A percentile compares a stretch with the other conserved stretches of the same genome.
Conservation (phyloP, 2,888 invertebrate species). For the Drosophila planitibia region DNA sequence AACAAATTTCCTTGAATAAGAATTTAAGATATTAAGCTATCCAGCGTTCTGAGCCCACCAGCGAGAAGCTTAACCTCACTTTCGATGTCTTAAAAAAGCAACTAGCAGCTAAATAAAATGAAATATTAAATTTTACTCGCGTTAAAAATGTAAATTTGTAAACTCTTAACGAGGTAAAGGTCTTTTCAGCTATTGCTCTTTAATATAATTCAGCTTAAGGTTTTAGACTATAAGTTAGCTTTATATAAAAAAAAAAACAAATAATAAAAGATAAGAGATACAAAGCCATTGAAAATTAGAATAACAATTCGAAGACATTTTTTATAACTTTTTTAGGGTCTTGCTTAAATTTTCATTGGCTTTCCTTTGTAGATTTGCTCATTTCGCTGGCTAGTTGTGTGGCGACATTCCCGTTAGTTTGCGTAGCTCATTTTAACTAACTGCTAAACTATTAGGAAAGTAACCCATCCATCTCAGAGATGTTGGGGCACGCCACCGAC, state of each 20-base stretch:
- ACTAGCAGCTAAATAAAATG: background rate
- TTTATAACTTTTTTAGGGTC: background rate
- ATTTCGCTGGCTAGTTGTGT: background rate
- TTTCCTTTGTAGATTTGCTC: background rate
- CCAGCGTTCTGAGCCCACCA: background rate
- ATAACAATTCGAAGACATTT: background rate
- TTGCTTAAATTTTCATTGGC: background rate
- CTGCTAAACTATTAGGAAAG: conserved; percentile 77
- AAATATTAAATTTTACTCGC: background rate
- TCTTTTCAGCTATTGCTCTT: background rate
- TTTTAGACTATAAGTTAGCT: background rate
- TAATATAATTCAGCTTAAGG: background rate
- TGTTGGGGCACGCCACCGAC: conserved; percentile 31
- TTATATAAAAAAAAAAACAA: background rate
- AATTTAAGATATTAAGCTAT: background rate
- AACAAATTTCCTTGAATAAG: background rate
- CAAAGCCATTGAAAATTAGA: background rate
- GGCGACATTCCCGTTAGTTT: conserved; percentile 17
- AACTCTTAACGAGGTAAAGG: background rate
- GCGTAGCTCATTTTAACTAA: conserved; percentile 73
- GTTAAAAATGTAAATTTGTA: background rate
- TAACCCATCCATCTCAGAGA: conserved; percentile 73
- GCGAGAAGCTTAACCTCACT: background rate
- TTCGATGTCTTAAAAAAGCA: background rate
- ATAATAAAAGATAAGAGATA: background rate